Evolutionary conservation across 2,113 vertebrate species (phyloP).

Genomic region (Epinephelus fuscoguttatus): DNA sequence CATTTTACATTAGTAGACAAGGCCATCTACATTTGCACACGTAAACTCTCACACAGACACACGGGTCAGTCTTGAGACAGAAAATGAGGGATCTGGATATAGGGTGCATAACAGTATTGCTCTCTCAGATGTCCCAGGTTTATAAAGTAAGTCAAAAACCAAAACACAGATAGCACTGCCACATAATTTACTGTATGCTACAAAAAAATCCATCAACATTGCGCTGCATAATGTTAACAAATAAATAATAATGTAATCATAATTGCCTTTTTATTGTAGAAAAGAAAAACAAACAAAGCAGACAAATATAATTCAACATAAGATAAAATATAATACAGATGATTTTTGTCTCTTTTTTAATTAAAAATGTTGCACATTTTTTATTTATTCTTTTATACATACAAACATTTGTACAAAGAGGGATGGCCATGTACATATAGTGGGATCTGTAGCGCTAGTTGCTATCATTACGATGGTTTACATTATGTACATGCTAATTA

Average conservation of each 20-base stretch:
- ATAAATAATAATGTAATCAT: conserved; percentile 95
- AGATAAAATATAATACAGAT: conserved; percentile 87
- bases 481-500: conserved; percentile 91
- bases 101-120: conserved; percentile 84
- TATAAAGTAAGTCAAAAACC: conserved; percentile 88
- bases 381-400: conserved; percentile 85
- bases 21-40: conserved; percentile 97
- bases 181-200: conserved; percentile 90
- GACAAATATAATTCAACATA: conserved; percentile 85
- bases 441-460: conserved; percentile 89
- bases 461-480: conserved; percentile 92
- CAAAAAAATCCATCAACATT: conserved; percentile 75
- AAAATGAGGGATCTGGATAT: conserved; percentile 72
- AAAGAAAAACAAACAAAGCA: conserved; percentile 66
- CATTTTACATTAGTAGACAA: conserved; percentile 99
- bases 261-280: conserved; percentile 81
- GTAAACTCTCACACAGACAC: conserved; percentile 87
- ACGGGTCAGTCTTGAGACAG: conserved; percentile 77
- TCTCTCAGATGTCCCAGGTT: conserved; percentile 81
- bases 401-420: conserved; percentile 91
- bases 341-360: conserved; percentile 81
- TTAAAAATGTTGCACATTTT: conserved; percentile 83
- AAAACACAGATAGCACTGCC: conserved; percentile 88
- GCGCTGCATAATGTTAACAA: conserved; percentile 89
- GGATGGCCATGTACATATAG: conserved; percentile 88